Evolutionary conservation across 2,888 invertebrate species (phyloP).

Genomic region (Drosophila kambysellisi): DNA sequence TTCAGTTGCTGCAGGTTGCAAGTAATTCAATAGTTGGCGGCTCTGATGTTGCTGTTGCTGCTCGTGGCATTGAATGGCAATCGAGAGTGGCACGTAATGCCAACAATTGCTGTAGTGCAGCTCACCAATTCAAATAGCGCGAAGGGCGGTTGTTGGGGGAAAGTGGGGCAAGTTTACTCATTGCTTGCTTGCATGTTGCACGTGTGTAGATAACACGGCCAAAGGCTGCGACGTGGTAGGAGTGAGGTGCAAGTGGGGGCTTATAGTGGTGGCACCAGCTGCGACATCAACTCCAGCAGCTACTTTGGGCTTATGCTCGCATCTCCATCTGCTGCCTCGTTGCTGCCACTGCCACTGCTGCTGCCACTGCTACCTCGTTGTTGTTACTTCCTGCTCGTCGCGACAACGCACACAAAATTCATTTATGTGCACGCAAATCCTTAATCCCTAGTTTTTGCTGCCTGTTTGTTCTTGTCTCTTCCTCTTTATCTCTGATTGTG

Average conservation of each 20-base stretch:
- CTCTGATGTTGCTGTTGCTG: slow-evolving; percentile 37
- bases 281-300: slow-evolving; percentile 16
- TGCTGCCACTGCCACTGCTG: background rate
- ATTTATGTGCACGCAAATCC: slow-evolving; percentile 80
- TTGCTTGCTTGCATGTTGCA: slow-evolving; percentile 71
- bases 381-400: slow-evolving; percentile 15
- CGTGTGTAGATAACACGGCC: slow-evolving; percentile 74
- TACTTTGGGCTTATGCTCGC: slow-evolving; percentile 27
- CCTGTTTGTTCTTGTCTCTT: slow-evolving; percentile 63
- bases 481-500: background rate
- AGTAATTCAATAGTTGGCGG: slow-evolving; percentile 80
- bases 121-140: slow-evolving; percentile 72
- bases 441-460: slow-evolving; percentile 79
- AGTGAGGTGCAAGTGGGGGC: background rate
- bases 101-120: slow-evolving; percentile 77
- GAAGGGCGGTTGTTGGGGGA: slow-evolving; percentile 5
- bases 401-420: slow-evolving; percentile 77
- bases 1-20: slow-evolving; percentile 76
- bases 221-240: background rate
- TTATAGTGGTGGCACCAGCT: slow-evolving; percentile 1
- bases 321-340: slow-evolving; percentile 1
- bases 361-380: background rate
- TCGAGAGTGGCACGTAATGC: slow-evolving; percentile 83
- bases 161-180: slow-evolving; percentile 44
- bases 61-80: slow-evolving; percentile 75